Base-by-base conservation (phyloP, 2,797 vertebrate species). In the Merluccius polli region DNA sequence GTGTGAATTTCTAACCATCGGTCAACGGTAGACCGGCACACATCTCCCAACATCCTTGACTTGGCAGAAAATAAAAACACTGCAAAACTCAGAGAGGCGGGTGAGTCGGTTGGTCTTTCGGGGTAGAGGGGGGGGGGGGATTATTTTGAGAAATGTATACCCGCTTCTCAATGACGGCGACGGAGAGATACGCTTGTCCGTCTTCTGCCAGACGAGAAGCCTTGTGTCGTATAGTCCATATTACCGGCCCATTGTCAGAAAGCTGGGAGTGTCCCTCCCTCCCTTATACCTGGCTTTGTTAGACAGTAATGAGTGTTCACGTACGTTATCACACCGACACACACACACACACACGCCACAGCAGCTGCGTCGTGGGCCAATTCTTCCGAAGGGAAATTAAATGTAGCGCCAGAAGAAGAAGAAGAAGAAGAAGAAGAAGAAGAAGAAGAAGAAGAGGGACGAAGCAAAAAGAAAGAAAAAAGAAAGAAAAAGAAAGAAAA, bases 361-460 rank as follows among this genome's bases (percentile, higher is more conserved):
- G 65, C 65, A 30, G 24, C 65, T 12, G 65, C 11, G 11, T 67
- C 65, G 29, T 12, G 65, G 10, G 12, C 4, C 76, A 74, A 4
- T 11, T 71, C 84, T 83, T 87, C 82, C 70, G 1, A 80, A 32
- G 81, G 77, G 80, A 85, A 84, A 87, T 83, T 44, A 82, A 76
- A 0, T 6, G 6, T 35, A 18, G 30, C 52, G 71, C 11, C 32
- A 15, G 32, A 30, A 31, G 27, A 75, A 38, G 48, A 0, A 16
- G 15, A 68, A 71, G 75, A 5, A 70, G 33, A 30, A 74, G 13
- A 73, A 35, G 24, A 29, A 18, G 67, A 32, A 24, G 15, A 6
- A 6, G 6, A 15, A 52, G 18, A 11, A 44, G 16, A 73, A n/a
- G 33, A 74, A 13, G 73, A 33, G 63, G 32, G 16, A 18, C 52